Conservation (phyloP, 2,113 vertebrate species). For the Gasterosteus aculeatus region DNA sequence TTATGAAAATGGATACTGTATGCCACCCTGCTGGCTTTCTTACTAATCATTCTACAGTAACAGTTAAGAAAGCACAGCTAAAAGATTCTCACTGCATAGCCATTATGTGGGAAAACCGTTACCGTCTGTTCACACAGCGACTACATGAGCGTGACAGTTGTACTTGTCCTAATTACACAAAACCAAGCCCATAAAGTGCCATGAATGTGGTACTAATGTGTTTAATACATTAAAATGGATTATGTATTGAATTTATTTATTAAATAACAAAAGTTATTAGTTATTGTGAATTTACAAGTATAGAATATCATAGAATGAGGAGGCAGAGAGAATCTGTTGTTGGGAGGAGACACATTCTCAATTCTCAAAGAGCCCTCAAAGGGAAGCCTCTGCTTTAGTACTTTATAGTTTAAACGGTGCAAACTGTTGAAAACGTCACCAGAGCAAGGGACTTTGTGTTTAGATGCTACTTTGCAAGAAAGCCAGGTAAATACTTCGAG, state of each 20-base stretch:
- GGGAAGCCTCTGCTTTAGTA: conserved; percentile 10
- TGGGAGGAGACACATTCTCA: conserved; percentile 12
- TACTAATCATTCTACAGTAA: neutral
- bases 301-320: neutral
- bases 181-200: neutral
- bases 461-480: neutral
- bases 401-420: conserved; percentile 11
- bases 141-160: neutral
- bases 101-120: neutral
- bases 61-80: neutral
- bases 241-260: neutral
- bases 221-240: neutral
- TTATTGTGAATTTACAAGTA: neutral
- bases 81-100: neutral
- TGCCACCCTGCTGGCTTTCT: neutral
- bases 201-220: neutral
- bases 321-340: conserved; percentile 2
- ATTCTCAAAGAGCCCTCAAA: conserved; percentile 44
- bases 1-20: neutral
- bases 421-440: conserved; percentile 18
- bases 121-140: neutral
- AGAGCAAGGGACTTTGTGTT: conserved; percentile 20
- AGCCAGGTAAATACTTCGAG: conserved; percentile 22
- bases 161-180: neutral
- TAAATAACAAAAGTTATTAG: neutral